These are phyloP conservation scores for Anguilla rostrata DNA, from an alignment of 2,113 vertebrate species.

Conservation along the genomic window DNA sequence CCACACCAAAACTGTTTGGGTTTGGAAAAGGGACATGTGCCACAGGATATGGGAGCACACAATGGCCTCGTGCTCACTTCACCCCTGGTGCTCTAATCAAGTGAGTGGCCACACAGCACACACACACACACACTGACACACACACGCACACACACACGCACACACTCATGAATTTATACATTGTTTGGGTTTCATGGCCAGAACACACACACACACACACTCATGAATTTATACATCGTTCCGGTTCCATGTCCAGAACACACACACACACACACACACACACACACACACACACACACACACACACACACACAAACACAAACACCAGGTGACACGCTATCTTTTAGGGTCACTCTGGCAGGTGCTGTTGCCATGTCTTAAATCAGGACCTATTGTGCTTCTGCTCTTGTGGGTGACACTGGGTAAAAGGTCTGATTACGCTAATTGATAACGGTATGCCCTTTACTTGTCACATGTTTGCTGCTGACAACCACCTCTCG, in stretches of 20 bases:
- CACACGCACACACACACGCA: background rate
- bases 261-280: background rate
- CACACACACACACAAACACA: background rate
- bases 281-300: too few species aligned
- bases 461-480: slow-evolving; percentile 28
- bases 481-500: background rate
- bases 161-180: background rate
- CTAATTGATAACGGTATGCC: slow-evolving; percentile 71
- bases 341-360: background rate
- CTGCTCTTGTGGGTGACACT: slow-evolving; percentile 73
- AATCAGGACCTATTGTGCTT: slow-evolving; percentile 57
- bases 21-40: slow-evolving; percentile 44
- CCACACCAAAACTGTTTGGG: slow-evolving; percentile 51
- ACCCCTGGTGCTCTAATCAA: slow-evolving; percentile 26
- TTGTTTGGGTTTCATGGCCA: background rate
- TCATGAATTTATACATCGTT: background rate
- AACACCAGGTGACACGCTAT: background rate
- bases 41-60: slow-evolving; percentile 36
- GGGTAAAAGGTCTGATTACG: slow-evolving; percentile 52
- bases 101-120: slow-evolving; percentile 30
- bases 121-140: background rate
- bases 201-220: background rate
- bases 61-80: slow-evolving; percentile 48
- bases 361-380: background rate
- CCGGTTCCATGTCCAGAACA: background rate